Conservation (phyloP, 2,113 vertebrate genomes). For the Salvelinus alpinus region DNA sequence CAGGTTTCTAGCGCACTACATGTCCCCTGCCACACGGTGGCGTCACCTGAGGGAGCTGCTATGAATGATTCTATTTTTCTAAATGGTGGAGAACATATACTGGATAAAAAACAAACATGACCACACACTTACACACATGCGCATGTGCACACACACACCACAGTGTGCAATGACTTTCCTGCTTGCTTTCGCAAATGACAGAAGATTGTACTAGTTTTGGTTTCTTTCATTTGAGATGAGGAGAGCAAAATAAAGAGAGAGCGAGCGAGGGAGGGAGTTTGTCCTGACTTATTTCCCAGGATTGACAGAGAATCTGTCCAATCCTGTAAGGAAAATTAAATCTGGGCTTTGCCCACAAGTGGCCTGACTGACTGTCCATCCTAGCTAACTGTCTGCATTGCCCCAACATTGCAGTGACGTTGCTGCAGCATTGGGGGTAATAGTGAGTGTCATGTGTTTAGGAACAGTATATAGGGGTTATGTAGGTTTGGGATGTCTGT, state of each 20-base stretch:
- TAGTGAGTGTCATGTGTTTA: conserved; percentile 24
- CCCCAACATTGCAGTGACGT: not conserved
- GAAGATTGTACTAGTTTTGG: conserved; percentile 1
- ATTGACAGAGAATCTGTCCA: not conserved
- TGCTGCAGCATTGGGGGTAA: conserved; percentile 5
- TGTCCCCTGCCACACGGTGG: conserved; percentile 33
- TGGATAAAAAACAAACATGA: conserved; percentile 40
- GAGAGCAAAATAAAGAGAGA: not conserved
- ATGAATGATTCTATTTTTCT: conserved; percentile 57
- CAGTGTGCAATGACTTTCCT: conserved; percentile 36
- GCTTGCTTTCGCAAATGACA: conserved; percentile 35
- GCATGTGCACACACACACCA: not conserved
- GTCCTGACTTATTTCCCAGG: not conserved
- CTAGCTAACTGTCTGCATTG: not conserved
- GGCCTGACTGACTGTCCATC: not conserved
- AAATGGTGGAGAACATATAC: conserved; percentile 56
- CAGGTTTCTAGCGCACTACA: conserved; percentile 43
- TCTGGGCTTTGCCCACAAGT: not conserved
- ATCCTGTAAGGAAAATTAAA: not conserved
- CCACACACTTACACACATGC: conserved; percentile 7
- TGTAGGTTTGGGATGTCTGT: conserved; percentile 53
- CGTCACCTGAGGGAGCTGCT: conserved; percentile 49
- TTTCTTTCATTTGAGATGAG: conserved; percentile 16
- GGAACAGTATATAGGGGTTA: conserved; percentile 24
- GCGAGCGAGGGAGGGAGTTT: not conserved